A percentile compares a stretch with the other conserved stretches of the same genome.
phyloP scores from a whole-genome alignment of 2,888 invertebrate species.

The Andrena minutula region DNA sequence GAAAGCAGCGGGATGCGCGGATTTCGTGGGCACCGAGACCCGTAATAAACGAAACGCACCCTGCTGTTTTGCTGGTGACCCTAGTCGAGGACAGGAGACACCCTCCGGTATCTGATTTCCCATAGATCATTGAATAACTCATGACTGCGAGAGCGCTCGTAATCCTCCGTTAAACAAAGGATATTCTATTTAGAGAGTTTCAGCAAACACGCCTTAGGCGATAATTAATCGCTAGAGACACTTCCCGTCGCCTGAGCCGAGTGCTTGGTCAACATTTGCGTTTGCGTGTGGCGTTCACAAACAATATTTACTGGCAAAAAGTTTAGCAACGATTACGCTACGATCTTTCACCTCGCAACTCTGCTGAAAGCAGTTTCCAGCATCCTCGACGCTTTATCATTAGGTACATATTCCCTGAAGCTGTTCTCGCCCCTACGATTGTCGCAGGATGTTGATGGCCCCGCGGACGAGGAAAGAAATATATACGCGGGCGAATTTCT shows the following conservation, averaged over 20 bases:
- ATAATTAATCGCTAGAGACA: no score
- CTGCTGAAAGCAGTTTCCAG: no score
- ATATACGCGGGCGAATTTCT: slow-evolving; percentile 34
- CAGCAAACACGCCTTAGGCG: background rate
- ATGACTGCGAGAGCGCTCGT: slow-evolving; percentile 23
- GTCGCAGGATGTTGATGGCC: slow-evolving; percentile 5
- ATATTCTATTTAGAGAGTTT: slow-evolving; percentile 26
- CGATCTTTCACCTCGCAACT: no score
- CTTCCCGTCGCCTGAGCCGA: no score
- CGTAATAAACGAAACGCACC: slow-evolving; percentile 63
- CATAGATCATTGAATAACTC: slow-evolving; percentile 38
- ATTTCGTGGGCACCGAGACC: slow-evolving; percentile 49
- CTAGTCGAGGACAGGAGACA: background rate
- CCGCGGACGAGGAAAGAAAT: slow-evolving; percentile 18
- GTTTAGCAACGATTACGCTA: no score
- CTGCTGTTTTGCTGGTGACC: slow-evolving; percentile 39
- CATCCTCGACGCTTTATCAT: background rate
- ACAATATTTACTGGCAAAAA: no score
- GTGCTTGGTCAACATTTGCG: no score
- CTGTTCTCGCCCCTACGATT: background rate
- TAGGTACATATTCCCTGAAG: slow-evolving; percentile 19
- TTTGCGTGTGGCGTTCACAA: no score
- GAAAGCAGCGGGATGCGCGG: slow-evolving; percentile 41
- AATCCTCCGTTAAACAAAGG: slow-evolving; percentile 43
- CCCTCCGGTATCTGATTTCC: slow-evolving; percentile 46